Conservation (phyloP, 2,797 vertebrate species). For the Antennarius maculatus region DNA sequence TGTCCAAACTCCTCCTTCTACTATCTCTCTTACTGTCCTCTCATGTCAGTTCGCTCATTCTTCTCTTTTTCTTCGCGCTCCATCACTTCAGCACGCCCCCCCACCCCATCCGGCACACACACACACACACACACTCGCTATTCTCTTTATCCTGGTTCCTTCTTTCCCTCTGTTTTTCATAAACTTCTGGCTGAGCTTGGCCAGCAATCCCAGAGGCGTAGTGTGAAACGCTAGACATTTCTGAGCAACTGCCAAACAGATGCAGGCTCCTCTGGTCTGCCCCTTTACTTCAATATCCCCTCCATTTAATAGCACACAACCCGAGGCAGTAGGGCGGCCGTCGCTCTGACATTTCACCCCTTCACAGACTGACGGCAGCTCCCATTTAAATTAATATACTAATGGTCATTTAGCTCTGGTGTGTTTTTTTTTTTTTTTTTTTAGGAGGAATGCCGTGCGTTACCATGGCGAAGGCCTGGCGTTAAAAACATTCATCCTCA, state of each 20-base stretch:
- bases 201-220: constrained; percentile 73
- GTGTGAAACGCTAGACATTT: constrained; percentile 81
- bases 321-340: constrained; percentile 33
- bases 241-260: constrained; percentile 78
- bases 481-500: constrained; percentile 5
- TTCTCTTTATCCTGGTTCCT: constrained; percentile 33
- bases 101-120: background rate
- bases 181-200: constrained; percentile 72
- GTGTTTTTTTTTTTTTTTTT: no score
- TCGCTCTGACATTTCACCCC: constrained; percentile 35
- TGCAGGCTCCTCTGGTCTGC: constrained; percentile 71
- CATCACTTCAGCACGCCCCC: constrained; percentile 37
- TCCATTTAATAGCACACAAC: constrained; percentile 50
- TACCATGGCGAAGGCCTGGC: background rate
- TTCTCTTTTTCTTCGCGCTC: constrained; percentile 46
- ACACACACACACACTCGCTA: background rate
- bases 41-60: constrained; percentile 64
- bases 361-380: constrained; percentile 15
- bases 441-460: background rate
- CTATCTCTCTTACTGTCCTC: constrained; percentile 67
- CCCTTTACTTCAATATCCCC: constrained; percentile 68
- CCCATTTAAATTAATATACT: constrained; percentile 4
- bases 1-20: constrained; percentile 51
- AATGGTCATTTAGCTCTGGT: constrained; percentile 17
- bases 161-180: constrained; percentile 79